These are phyloP conservation scores for Collichthys lucidus DNA, from an alignment of 2,113 vertebrate genomes.

Conservation along the genomic window DNA sequence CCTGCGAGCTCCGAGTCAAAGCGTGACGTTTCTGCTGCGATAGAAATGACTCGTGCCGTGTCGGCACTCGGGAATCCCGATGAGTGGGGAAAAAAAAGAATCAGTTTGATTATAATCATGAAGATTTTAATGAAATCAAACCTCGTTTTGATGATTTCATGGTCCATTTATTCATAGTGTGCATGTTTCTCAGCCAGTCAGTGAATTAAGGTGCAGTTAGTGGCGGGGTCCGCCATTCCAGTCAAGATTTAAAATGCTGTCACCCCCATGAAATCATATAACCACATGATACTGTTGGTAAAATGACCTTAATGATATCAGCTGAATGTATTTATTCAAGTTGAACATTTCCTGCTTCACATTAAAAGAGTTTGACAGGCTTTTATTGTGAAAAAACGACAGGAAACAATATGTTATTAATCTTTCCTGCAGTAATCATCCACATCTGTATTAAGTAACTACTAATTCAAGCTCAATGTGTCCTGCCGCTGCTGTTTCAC, in stretches of 20 bases:
- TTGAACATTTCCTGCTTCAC: too few species aligned
- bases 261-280: not conserved
- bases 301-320: not conserved
- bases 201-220: not conserved
- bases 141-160: too few species aligned
- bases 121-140: not conserved
- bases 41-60: conserved; percentile 7
- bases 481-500: too few species aligned
- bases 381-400: not conserved
- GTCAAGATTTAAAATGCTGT: not conserved
- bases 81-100: conserved; percentile 21
- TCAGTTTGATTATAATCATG: not conserved
- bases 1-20: conserved; percentile 35
- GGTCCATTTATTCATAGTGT: not conserved
- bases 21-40: conserved; percentile 47
- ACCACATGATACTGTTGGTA: too few species aligned
- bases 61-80: not conserved
- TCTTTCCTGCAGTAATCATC: too few species aligned
- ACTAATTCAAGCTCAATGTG: not conserved
- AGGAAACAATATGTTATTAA: not conserved
- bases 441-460: too few species aligned
- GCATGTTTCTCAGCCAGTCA: not conserved
- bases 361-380: too few species aligned
- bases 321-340: too few species aligned
- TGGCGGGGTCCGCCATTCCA: not conserved